Conservation (phyloP, 1,140 invertebrate genomes). For the Pentalonia nigronervosa region DNA sequence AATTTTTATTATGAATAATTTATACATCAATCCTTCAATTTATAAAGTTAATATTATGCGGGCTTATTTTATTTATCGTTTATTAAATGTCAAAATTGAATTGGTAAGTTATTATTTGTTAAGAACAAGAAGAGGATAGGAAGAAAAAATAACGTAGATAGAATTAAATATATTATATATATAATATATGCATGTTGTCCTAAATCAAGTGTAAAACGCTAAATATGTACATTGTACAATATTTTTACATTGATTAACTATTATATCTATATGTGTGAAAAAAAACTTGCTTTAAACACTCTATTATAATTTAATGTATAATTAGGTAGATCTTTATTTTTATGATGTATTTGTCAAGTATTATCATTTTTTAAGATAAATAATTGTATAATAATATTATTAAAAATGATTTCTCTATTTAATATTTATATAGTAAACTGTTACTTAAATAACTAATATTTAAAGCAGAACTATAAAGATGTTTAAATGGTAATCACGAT, state of each 20-base stretch:
- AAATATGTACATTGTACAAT: too few species aligned
- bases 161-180: background rate
- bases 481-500: background rate
- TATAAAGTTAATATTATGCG: background rate
- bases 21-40: background rate
- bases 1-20: conserved; percentile 24
- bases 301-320: too few species aligned
- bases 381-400: background rate
- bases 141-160: background rate
- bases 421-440: background rate
- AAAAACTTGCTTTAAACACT: background rate
- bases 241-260: background rate
- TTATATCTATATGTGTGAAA: background rate
- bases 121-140: background rate
- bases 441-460: background rate
- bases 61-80: background rate
- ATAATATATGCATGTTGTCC: background rate
- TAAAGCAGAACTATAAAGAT: background rate
- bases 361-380: background rate
- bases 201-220: background rate
- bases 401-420: background rate
- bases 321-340: background rate
- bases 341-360: background rate
- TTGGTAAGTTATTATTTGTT: background rate
- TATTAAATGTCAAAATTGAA: background rate